Conservation (phyloP, 2,113 vertebrate species). For the Physeter macrocephalus region DNA sequence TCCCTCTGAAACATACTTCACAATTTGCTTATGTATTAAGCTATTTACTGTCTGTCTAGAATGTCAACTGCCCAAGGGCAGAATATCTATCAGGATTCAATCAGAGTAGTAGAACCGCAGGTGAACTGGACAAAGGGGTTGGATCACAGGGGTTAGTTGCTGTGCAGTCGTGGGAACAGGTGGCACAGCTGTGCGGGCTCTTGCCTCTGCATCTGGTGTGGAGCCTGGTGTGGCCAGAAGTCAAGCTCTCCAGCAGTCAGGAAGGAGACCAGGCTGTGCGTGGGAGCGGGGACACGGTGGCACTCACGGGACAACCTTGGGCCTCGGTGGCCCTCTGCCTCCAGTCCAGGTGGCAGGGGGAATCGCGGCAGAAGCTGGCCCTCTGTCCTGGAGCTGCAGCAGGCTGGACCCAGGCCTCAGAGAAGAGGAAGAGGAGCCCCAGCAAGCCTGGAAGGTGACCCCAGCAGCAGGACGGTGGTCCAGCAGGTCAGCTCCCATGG, state of each 20-base stretch:
- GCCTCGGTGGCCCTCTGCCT: background rate
- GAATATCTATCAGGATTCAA: background rate
- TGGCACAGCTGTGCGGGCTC: fast-evolving
- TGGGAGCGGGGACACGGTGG: fast-evolving
- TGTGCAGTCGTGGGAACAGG: background rate
- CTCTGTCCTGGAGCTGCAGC: background rate
- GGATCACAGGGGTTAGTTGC: fast-evolving
- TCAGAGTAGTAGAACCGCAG: background rate
- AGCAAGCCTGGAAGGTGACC: background rate
- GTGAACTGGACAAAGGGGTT: background rate
- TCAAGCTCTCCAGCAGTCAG: background rate
- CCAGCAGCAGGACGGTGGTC: background rate
- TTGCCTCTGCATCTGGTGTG: background rate
- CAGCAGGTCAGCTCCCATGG: background rate
- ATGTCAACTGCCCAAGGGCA: background rate
- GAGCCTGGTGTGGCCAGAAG: background rate
- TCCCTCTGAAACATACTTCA: background rate
- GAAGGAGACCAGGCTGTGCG: background rate
- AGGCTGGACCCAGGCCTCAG: background rate
- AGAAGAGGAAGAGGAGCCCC: background rate
- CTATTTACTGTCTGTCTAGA: background rate
- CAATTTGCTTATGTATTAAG: background rate
- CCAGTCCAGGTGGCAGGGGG: background rate
- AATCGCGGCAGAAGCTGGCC: background rate
- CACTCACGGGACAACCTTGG: background rate